These are phyloP conservation scores for Nothocercus julius DNA, from an alignment of 2,113 vertebrate species.

Conservation along the genomic window DNA sequence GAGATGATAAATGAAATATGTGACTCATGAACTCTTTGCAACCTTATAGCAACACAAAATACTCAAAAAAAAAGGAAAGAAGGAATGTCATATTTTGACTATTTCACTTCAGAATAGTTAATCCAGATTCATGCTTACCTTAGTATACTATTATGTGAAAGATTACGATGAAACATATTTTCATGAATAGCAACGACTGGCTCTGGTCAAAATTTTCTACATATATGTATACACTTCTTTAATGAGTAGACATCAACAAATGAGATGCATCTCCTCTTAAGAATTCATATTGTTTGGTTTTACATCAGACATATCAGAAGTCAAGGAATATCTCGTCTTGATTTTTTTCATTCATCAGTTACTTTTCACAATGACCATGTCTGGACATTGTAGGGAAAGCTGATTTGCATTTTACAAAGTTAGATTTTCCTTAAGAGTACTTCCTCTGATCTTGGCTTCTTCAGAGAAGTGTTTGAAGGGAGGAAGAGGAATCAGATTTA, in stretches of 20 bases:
- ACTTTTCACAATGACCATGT: not conserved
- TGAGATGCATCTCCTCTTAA: not conserved
- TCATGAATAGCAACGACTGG: not conserved
- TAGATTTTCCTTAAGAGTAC: not conserved
- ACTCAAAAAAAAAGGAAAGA: not conserved
- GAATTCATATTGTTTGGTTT: not conserved
- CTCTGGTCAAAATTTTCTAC: not conserved
- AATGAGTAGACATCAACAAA: not conserved
- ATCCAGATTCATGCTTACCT: not conserved
- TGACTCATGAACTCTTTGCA: not conserved
- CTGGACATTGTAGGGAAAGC: not conserved
- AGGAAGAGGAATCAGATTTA: not conserved
- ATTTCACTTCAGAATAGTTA: not conserved
- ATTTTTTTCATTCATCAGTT: not conserved
- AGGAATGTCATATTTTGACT: not conserved
- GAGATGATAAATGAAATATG: not conserved
- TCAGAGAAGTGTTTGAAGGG: accelerated
- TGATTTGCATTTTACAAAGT: not conserved
- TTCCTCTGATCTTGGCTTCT: not conserved
- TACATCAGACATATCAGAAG: not conserved
- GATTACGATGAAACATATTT: not conserved
- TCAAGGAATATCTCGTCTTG: not conserved
- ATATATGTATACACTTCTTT: not conserved
- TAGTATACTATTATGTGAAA: not conserved
- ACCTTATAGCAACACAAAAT: not conserved